Percentiles rank a stretch among this genome's conserved stretches.
These are phyloP conservation scores for Lycophotia porphyrea DNA, from an alignment of 2,888 invertebrate genomes.

Conservation along the genomic window DNA sequence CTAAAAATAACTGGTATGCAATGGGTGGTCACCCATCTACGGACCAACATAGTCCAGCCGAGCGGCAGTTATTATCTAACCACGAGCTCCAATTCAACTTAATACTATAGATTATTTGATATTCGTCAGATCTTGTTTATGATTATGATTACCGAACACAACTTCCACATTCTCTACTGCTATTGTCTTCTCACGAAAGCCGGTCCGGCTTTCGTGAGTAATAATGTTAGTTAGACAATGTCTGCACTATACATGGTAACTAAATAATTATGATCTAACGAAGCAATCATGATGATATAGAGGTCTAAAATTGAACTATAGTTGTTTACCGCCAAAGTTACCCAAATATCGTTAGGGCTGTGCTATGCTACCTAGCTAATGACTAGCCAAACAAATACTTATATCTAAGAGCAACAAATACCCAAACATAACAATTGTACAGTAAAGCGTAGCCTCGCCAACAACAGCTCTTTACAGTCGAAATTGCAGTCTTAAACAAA, in stretches of 20 bases:
- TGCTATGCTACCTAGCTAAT: slow-evolving; percentile 17
- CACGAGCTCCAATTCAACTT: not conserved
- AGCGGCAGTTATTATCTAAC: too few species aligned
- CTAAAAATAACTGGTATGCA: too few species aligned
- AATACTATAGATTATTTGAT: not conserved
- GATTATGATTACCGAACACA: not conserved
- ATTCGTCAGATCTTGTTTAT: not conserved
- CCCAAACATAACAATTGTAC: slow-evolving; percentile 37
- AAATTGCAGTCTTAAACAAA: slow-evolving; percentile 61
- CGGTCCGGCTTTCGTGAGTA: not conserved
- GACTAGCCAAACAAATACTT: not conserved
- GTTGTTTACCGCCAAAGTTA: slow-evolving; percentile 69
- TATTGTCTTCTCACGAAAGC: slow-evolving; percentile 1
- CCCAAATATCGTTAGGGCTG: slow-evolving; percentile 54
- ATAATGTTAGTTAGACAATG: slow-evolving; percentile 16
- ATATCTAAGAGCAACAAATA: not conserved
- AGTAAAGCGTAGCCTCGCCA: slow-evolving; percentile 31
- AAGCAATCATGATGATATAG: slow-evolving; percentile 40
- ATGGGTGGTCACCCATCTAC: too few species aligned
- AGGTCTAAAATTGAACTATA: slow-evolving; percentile 60
- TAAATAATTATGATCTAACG: slow-evolving; percentile 41
- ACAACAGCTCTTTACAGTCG: slow-evolving; percentile 47
- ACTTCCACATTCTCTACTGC: slow-evolving; percentile 4
- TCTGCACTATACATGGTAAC: slow-evolving; percentile 13
- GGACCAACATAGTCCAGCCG: too few species aligned